Percentiles rank a stretch among this genome's conserved stretches.
Evolutionary conservation across 2,888 invertebrate species (phyloP).

Genomic region (Labia minor): DNA sequence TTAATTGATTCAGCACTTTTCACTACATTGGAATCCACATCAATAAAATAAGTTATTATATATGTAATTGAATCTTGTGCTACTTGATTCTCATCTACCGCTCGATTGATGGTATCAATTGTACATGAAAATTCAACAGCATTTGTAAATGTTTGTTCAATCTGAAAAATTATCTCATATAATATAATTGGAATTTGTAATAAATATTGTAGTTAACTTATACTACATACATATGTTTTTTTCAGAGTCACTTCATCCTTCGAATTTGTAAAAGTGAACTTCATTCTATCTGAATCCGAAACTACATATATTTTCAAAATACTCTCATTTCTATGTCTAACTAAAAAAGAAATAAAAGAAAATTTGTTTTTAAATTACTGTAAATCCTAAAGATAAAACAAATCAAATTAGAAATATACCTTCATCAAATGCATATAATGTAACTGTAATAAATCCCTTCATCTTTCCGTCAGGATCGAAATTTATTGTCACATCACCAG

Average conservation of each 20-base stretch:
- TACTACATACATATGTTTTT: slow-evolving; percentile 43
- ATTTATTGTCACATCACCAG: slow-evolving; percentile 42
- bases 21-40: slow-evolving; percentile 38
- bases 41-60: slow-evolving; percentile 49
- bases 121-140: slow-evolving; percentile 46
- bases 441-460: slow-evolving; percentile 51
- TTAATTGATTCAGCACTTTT: slow-evolving; percentile 42
- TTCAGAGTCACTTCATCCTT: slow-evolving; percentile 37
- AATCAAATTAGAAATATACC: slow-evolving; percentile 33
- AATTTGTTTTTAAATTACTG: too few species aligned
- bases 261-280: slow-evolving; percentile 45
- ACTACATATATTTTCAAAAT: slow-evolving; percentile 48
- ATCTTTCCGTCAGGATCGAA: slow-evolving; percentile 44
- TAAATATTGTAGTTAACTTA: neutral
- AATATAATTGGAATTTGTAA: slow-evolving; percentile 19
- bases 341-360: slow-evolving; percentile 32
- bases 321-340: slow-evolving; percentile 37
- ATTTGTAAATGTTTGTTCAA: slow-evolving; percentile 42
- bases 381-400: too few species aligned
- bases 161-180: slow-evolving; percentile 35
- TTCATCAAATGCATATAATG: slow-evolving; percentile 43
- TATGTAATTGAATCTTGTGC: slow-evolving; percentile 38
- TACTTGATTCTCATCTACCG: slow-evolving; percentile 35
- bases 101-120: slow-evolving; percentile 44
- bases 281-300: slow-evolving; percentile 44